These are phyloP conservation scores for Drosophila putrida DNA, from an alignment of 2,888 invertebrate genomes.

Conservation along the genomic window DNA sequence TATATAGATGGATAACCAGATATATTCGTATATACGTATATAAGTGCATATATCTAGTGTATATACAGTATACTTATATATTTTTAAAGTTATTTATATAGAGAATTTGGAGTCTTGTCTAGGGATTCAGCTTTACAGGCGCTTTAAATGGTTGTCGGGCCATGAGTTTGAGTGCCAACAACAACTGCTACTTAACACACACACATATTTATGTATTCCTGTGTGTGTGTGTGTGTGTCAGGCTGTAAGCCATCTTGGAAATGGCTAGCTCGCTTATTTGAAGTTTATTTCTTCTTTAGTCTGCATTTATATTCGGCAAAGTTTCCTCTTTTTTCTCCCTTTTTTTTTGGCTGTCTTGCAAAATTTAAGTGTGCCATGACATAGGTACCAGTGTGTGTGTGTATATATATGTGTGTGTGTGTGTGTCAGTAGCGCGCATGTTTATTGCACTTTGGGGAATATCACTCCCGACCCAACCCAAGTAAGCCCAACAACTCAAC, in stretches of 20 bases:
- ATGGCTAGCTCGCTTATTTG: slow-evolving; percentile 59
- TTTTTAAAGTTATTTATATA: slow-evolving; percentile 25
- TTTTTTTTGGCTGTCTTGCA: slow-evolving; percentile 36
- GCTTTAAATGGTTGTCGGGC: slow-evolving; percentile 39
- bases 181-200: slow-evolving; percentile 54
- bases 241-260: slow-evolving; percentile 61
- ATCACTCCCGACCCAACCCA: slow-evolving; percentile 49
- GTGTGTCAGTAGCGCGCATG: slow-evolving; percentile 69
- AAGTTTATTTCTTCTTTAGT: slow-evolving; percentile 66
- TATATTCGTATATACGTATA: slow-evolving; percentile 24
- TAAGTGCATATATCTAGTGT: slow-evolving; percentile 6
- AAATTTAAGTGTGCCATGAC: slow-evolving; percentile 68
- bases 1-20: slow-evolving; percentile 35
- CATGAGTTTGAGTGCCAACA: slow-evolving; percentile 46
- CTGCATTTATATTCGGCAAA: slow-evolving; percentile 57
- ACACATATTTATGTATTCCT: neutral
- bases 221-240: slow-evolving; percentile 23
- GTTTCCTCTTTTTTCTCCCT: slow-evolving; percentile 23
- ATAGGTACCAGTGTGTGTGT: slow-evolving; percentile 49
- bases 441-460: slow-evolving; percentile 81
- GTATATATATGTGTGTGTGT: slow-evolving; percentile 30
- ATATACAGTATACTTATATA: slow-evolving; percentile 6
- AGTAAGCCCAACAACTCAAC: slow-evolving; percentile 41
- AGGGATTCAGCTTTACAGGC: slow-evolving; percentile 36
- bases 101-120: slow-evolving; percentile 16